Conservation (phyloP, 2,888 invertebrate genomes). For the Entomobrya multifasciata region DNA sequence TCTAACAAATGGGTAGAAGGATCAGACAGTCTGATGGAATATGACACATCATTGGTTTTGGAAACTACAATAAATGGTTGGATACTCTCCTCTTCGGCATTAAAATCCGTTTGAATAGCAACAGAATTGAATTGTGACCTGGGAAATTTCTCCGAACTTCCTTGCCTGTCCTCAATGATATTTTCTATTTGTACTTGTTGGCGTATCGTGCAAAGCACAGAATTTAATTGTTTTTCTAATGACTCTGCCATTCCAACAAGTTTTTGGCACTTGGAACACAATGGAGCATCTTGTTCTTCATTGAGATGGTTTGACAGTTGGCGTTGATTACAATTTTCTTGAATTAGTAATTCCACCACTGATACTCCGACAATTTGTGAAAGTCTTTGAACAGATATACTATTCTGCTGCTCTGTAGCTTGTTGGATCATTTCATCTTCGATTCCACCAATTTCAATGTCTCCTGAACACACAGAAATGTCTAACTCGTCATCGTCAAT, state of each 20-base stretch:
- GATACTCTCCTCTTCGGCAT: background rate
- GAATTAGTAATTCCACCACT: background rate
- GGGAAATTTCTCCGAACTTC: background rate
- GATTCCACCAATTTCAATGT: constrained; percentile 79
- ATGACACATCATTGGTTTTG: no score
- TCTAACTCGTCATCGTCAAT: constrained; percentile 78
- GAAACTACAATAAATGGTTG: background rate
- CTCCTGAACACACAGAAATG: constrained; percentile 77
- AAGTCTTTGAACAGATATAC: constrained; percentile 56
- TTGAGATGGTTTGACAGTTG: background rate
- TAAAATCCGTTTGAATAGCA: constrained; percentile 22
- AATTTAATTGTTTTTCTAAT: constrained; percentile 74
- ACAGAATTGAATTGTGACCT: background rate
- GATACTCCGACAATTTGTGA: constrained; percentile 68
- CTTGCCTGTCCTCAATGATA: background rate
- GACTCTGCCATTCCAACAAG: constrained; percentile 72
- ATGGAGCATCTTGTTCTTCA: constrained; percentile 5
- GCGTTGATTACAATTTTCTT: background rate
- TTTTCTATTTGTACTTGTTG: constrained; percentile 14
- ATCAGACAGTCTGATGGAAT: no score
- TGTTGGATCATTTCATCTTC: constrained; percentile 77
- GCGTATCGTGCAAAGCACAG: constrained; percentile 52
- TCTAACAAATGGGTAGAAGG: no score
- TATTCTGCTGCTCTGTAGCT: constrained; percentile 39
- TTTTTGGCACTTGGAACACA: constrained; percentile 76